Evolutionary conservation across 2,888 invertebrate genomes (phyloP), one percentile per base, ranked within the genome.

Genomic region (Rhagophthalmus giganteus): DNA sequence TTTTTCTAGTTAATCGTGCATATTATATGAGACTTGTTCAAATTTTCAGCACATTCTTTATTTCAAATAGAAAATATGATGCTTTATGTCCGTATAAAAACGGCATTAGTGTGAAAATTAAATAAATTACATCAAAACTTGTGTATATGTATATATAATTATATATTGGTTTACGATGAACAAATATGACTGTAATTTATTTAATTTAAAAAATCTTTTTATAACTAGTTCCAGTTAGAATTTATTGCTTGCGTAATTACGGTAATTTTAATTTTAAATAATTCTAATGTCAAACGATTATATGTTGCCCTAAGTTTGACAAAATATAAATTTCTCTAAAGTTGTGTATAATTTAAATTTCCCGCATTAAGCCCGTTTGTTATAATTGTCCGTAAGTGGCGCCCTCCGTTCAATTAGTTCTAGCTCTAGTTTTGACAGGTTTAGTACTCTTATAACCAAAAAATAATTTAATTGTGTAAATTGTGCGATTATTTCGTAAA

Each of bases 301-400:
- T 52, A 52, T 52, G 52, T 52, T 52, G 42, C 13, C 26, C 41
- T 34, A 47, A 9, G 52, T 52, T 52, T 52, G 52, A 52, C 52
- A 37, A 52, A 38, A 34, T 34, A 47, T 32, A 38, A 42, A 41
- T 16, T 49, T 27, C 28, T 49, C n/a, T n/a, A n/a, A n/a, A n/a
- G n/a, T n/a, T n/a, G n/a, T n/a, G n/a, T n/a, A n/a, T n/a, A 32
- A 32, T 15, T 32, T 32, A 6, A 14, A 12, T 9, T 14, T 4
- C 14, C 8, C 8, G 9, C n/a, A n/a, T 27, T 27, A 2, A 9
- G 27, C 2, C 3, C 3, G 7, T 27, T 2, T 27, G 8, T 5
- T 13, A 14, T n/a, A n/a, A n/a, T n/a, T n/a, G n/a, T n/a, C n/a
- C n/a, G 2, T 2, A 12, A 11, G 16, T 45, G 35, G 41, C 27